Conservation (phyloP, 2,797 vertebrate species). For the Clarias platycephalus region DNA sequence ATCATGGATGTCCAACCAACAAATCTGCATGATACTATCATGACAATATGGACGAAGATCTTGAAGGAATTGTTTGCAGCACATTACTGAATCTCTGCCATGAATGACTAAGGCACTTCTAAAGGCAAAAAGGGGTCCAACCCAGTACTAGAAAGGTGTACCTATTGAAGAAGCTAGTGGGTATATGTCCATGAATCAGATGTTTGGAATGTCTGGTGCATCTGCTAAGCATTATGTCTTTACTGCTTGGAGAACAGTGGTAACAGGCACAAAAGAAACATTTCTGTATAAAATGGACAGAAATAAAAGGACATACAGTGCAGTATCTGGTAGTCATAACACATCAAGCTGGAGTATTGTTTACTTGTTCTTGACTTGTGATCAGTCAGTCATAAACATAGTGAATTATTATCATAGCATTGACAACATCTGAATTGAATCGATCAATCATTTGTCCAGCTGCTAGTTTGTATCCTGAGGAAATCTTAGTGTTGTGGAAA, state of each 20-base stretch:
- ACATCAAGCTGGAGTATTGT: conserved; percentile 6
- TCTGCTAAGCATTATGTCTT: conserved; percentile 8
- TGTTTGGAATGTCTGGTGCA: neutral
- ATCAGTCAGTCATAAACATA: neutral
- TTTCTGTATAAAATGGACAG: neutral
- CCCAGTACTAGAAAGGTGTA: too few relatives aligned
- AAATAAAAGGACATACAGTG: neutral
- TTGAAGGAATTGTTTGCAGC: too few relatives aligned
- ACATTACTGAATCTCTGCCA: too few relatives aligned
- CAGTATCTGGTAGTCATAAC: neutral
- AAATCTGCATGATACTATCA: too few relatives aligned
- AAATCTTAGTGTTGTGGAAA: neutral
- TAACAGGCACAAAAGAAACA: neutral
- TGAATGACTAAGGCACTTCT: too few relatives aligned
- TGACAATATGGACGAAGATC: too few relatives aligned
- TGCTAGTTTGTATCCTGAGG: neutral
- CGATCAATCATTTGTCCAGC: conserved; percentile 3
- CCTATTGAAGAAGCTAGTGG: too few relatives aligned
- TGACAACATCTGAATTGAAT: neutral
- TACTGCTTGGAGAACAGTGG: neutral
- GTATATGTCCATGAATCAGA: conserved; percentile 1
- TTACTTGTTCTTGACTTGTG: neutral
- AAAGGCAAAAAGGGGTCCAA: too few relatives aligned
- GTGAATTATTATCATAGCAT: neutral
- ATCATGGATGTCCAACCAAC: too few relatives aligned